Percentiles rank a stretch among this genome's conserved stretches.
Evolutionary conservation across 2,888 invertebrate genomes (phyloP).

Genomic region (Busseola fusca): DNA sequence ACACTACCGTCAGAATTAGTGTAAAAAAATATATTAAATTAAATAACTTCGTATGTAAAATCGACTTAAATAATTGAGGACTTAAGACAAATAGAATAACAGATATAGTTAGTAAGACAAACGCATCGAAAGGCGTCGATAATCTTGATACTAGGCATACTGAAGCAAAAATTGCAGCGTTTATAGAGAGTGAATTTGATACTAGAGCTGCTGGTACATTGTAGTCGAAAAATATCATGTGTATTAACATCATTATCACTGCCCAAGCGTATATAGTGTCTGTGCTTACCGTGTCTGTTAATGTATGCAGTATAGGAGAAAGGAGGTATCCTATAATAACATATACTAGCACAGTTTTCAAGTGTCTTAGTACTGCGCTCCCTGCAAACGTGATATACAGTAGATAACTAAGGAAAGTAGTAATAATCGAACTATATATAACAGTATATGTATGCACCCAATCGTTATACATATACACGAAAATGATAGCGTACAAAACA

Average conservation of each 20-base stretch:
- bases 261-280: constrained; percentile 99
- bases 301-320: constrained; percentile 97
- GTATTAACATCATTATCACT: constrained; percentile 95
- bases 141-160: constrained; percentile 98
- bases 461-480: constrained; percentile 92
- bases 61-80: constrained; percentile 92
- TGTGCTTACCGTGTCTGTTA: constrained; percentile 98
- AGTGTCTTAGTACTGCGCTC: constrained; percentile 86
- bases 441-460: constrained; percentile 91
- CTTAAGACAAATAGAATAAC: constrained; percentile 96
- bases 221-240: constrained; percentile 98
- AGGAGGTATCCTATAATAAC: constrained; percentile 95
- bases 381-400: constrained; percentile 85
- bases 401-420: constrained; percentile 90
- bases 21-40: constrained; percentile 86
- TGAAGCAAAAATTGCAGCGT: constrained; percentile 98
- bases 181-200: constrained; percentile 96
- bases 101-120: constrained; percentile 96
- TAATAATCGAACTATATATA: constrained; percentile 87
- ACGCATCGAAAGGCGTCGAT: constrained; percentile 95
- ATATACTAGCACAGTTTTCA: constrained; percentile 94
- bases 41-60: constrained; percentile 89
- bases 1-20: constrained; percentile 84
- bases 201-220: constrained; percentile 96
- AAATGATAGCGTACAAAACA: constrained; percentile 92